These are phyloP conservation scores for Mycteria americana DNA, from an alignment of 2,797 vertebrate genomes.

Conservation along the genomic window DNA sequence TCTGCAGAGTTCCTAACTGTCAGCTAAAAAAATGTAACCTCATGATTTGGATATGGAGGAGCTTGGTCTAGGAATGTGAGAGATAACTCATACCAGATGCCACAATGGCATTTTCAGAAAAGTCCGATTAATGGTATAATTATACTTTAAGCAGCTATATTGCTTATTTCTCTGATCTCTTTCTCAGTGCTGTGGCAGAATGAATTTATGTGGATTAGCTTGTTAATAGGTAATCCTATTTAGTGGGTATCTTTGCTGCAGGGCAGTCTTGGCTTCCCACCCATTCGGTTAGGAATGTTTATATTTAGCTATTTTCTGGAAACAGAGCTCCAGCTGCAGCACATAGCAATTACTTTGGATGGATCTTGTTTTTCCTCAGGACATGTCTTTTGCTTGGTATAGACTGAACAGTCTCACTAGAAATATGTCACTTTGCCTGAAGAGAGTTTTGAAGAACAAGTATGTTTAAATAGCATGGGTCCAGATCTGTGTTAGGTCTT, in stretches of 20 bases:
- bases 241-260: constrained; percentile 31
- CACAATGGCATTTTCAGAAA: neutral
- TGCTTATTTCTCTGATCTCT: neutral
- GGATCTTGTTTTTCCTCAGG: constrained; percentile 28
- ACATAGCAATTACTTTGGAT: constrained; percentile 8
- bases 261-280: constrained; percentile 30
- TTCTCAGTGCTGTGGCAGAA: neutral
- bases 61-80: neutral
- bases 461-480: neutral
- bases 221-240: neutral
- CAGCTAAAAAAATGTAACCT: neutral
- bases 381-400: constrained; percentile 1
- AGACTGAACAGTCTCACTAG: neutral
- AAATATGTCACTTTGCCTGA: constrained; percentile 34
- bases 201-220: neutral
- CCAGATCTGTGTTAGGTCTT: neutral
- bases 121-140: neutral
- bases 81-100: neutral
- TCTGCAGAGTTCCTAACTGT: neutral
- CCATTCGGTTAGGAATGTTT: constrained; percentile 35
- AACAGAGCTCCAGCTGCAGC: constrained; percentile 43
- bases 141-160: neutral
- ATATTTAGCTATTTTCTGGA: constrained; percentile 55
- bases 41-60: neutral
- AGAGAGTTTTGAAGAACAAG: neutral